phyloP scores from a whole-genome alignment of 2,888 invertebrate species.

The Eudasyphora cyanicolor region DNA sequence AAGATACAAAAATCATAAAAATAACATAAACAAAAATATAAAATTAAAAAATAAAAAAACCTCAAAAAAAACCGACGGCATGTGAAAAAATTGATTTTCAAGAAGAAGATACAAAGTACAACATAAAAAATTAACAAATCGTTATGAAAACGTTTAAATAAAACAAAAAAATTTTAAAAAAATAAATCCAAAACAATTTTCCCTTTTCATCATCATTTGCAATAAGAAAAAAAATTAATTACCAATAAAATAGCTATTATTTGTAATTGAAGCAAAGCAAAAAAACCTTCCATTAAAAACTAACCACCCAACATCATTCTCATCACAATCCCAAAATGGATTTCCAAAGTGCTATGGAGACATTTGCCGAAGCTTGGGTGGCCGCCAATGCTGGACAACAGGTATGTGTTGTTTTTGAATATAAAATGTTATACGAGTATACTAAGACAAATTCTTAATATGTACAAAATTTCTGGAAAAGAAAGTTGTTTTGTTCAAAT shows the following conservation, averaged over 20 bases:
- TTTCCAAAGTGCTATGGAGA: conserved; percentile 99
- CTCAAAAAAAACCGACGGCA: conserved; percentile 29
- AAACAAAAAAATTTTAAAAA: conserved; percentile 22
- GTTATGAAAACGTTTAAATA: conserved; percentile 7
- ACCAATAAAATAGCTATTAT: not conserved
- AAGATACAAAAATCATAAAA: not conserved
- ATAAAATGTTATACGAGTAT: too few relatives aligned
- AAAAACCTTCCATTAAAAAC: not conserved
- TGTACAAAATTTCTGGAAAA: too few relatives aligned
- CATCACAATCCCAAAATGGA: conserved; percentile 84
- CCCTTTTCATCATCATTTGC: too few relatives aligned
- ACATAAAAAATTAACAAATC: conserved; percentile 28
- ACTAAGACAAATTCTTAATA: too few relatives aligned
- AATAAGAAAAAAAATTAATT: conserved; percentile 14
- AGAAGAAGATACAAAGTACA: too few relatives aligned
- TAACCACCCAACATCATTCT: not conserved
- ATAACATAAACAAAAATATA: too few relatives aligned
- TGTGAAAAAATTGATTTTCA: too few relatives aligned
- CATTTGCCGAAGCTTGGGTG: conserved; percentile 98
- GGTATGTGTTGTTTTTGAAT: conserved; percentile 81
- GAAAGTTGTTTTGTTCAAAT: too few relatives aligned
- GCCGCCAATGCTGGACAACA: conserved; percentile 90
- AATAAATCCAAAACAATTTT: not conserved
- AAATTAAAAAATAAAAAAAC: not conserved
- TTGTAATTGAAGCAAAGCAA: not conserved